Conservation (phyloP, 2,113 vertebrate species). For the Ancistrus triradiatus region DNA sequence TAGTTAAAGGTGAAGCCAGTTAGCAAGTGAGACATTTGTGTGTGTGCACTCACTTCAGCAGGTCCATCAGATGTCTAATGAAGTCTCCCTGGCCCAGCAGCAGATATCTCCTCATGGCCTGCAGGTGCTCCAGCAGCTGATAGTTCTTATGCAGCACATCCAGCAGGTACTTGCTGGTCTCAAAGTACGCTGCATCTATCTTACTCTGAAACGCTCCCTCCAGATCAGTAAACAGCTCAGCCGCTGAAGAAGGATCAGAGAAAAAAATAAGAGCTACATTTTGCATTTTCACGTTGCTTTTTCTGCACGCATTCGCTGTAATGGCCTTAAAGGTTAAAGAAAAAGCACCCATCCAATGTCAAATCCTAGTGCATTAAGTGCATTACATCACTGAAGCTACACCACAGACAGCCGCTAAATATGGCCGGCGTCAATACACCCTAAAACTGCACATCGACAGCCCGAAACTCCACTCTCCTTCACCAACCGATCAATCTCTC, state of each 20-base stretch:
- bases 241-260: constrained; percentile 68
- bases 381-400: constrained; percentile 33
- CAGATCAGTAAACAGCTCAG: constrained; percentile 88
- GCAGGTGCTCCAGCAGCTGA: constrained; percentile 91
- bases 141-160: constrained; percentile 91
- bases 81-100: constrained; percentile 97
- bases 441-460: not conserved
- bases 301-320: no score
- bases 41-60: constrained; percentile 83
- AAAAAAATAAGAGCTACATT: no score
- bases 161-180: constrained; percentile 93
- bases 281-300: no score
- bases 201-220: constrained; percentile 94
- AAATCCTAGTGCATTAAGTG: constrained; percentile 14
- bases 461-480: constrained; percentile 28
- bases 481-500: constrained; percentile 36
- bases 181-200: constrained; percentile 92
- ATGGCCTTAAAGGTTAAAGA: no score
- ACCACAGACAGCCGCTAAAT: constrained; percentile 31
- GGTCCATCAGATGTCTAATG: constrained; percentile 95
- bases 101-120: constrained; percentile 94
- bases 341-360: constrained; percentile 1
- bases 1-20: no score
- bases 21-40: no score
- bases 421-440: constrained; percentile 24